A percentile compares a stretch with the other conserved stretches of the same genome.
Evolutionary conservation across 1,140 invertebrate species (phyloP).

Genomic region (Drosophila melanica): DNA sequence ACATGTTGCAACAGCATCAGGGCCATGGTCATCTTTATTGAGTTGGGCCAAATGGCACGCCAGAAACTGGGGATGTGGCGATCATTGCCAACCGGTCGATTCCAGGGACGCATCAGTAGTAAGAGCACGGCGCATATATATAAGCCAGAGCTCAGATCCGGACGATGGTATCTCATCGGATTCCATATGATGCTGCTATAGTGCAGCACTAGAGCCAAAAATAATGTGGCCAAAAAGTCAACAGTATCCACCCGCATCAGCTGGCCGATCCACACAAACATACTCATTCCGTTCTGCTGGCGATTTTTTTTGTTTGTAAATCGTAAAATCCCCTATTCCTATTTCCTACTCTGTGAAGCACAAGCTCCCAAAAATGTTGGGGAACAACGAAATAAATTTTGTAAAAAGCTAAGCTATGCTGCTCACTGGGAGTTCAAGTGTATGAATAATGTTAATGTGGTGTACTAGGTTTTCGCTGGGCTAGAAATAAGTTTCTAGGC

Average conservation of each 20-base stretch:
- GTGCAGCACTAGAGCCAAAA: conserved; percentile 10
- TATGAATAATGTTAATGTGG: neutral
- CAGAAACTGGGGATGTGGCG: neutral
- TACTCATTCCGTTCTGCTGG: neutral
- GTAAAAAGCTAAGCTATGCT: neutral
- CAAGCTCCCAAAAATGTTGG: neutral
- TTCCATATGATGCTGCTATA: conserved; percentile 20
- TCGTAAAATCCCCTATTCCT: neutral
- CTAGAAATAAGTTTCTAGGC: too few species aligned
- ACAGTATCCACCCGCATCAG: conserved; percentile 21
- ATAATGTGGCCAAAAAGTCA: conserved; percentile 16
- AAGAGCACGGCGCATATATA: conserved; percentile 22
- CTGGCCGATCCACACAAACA: neutral
- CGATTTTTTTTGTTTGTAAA: neutral
- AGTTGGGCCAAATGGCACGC: conserved; percentile 11
- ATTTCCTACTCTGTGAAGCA: neutral
- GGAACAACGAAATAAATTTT: conserved; percentile 11
- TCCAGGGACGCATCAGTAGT: conserved; percentile 18
- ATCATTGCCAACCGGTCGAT: too few species aligned
- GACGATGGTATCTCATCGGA: conserved; percentile 14
- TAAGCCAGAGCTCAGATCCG: conserved; percentile 31
- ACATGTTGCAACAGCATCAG: conserved; percentile 38
- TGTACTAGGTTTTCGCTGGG: too few species aligned
- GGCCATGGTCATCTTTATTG: conserved; percentile 19
- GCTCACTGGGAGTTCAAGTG: neutral